phyloP scores from a whole-genome alignment of 2,888 invertebrate species.

The Microctonus hyperodae region DNA sequence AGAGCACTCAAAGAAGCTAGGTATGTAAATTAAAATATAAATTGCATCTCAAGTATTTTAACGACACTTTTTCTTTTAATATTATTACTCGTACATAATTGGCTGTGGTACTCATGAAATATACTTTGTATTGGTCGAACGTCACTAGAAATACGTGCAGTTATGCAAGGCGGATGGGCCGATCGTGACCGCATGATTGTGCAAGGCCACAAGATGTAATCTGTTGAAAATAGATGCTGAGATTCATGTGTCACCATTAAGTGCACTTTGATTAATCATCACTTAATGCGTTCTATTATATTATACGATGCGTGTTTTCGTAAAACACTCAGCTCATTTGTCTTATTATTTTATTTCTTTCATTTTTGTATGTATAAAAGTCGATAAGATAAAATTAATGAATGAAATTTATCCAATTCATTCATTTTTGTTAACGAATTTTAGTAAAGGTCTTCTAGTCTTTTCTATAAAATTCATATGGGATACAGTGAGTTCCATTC shows the following conservation, averaged over 20 bases:
- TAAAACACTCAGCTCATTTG: no score
- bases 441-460: neutral
- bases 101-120: neutral
- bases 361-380: neutral
- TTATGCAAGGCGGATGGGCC: neutral
- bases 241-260: slow-evolving; percentile 7
- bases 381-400: neutral
- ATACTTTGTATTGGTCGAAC: neutral
- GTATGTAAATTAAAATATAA: slow-evolving; percentile 52
- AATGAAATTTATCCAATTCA: neutral
- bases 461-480: slow-evolving; percentile 3
- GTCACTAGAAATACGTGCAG: neutral
- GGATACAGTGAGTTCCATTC: slow-evolving; percentile 1
- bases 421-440: neutral
- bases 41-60: neutral
- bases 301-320: no score
- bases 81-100: neutral
- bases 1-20: slow-evolving; percentile 75
- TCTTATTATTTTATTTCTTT: neutral
- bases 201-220: slow-evolving; percentile 25
- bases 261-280: slow-evolving; percentile 15
- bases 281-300: no score
- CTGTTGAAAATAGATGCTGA: slow-evolving; percentile 22
- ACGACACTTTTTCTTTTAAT: neutral
- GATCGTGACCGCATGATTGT: neutral